Evolutionary conservation across 2,888 invertebrate species (phyloP).

Genomic region (Parnassius mnemosyne): DNA sequence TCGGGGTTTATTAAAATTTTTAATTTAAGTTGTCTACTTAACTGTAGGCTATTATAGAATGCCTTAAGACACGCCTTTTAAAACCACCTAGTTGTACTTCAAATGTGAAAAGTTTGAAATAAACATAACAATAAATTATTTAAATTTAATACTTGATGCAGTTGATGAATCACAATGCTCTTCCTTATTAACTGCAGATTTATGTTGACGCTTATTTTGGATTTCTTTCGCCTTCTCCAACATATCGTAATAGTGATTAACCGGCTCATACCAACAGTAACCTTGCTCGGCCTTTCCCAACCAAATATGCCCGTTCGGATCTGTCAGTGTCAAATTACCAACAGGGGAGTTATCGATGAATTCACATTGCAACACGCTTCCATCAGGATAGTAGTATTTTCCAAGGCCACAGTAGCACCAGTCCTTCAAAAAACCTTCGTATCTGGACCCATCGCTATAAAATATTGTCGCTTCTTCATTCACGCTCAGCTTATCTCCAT

Average conservation of each 20-base stretch:
- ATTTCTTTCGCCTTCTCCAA: constrained; percentile 46
- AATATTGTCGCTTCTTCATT: constrained; percentile 53
- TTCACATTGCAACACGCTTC: constrained; percentile 62
- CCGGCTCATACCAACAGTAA: constrained; percentile 61
- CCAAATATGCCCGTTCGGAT: constrained; percentile 79
- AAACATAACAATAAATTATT: neutral
- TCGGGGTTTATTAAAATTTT: too few relatives aligned
- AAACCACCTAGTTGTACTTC: too few relatives aligned
- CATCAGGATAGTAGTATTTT: constrained; percentile 75
- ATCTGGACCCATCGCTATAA: constrained; percentile 72
- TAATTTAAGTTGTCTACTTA: too few relatives aligned
- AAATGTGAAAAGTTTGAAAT: too few relatives aligned
- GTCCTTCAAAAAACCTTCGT: constrained; percentile 70
- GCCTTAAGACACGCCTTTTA: too few relatives aligned
- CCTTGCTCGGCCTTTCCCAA: constrained; percentile 65
- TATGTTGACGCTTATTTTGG: neutral
- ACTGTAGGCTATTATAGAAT: too few relatives aligned
- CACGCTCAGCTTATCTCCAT: constrained; percentile 69
- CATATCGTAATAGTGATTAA: constrained; percentile 66
- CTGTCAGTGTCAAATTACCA: constrained; percentile 62
- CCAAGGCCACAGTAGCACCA: constrained; percentile 73
- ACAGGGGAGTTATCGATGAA: constrained; percentile 77
- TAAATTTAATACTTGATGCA: neutral
- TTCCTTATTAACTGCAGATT: neutral
- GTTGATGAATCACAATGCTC: neutral